Base-by-base conservation (phyloP, 2,113 vertebrate species). In the Tragelaphus buxtoni region DNA sequence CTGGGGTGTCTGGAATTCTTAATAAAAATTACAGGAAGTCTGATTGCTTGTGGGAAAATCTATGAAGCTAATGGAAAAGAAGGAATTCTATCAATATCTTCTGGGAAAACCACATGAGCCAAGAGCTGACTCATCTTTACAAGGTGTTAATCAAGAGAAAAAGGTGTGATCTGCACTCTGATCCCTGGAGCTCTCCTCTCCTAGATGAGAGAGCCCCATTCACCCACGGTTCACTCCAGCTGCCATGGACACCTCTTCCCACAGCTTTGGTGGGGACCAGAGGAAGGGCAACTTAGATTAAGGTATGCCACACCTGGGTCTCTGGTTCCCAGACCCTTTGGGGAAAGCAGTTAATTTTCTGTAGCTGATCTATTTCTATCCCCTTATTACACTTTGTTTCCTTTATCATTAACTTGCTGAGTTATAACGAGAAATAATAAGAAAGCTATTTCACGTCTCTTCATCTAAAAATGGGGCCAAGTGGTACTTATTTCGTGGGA, bases 1-100 rank as follows among this genome's bases (percentile, higher is more conserved):
- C 95, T 97, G 80, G 95, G 95, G 97, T 97, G 97, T 98, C 97
- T 98, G 98, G 97, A 97, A 98, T 97, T 97, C 98, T 97, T 96
- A 96, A 97, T 98, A 97, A 98, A 98, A 98, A 95, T 97, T 96
- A 96, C 88, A 96, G 95, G 92, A 97, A 97, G 97, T 97, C 98
- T 98, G 97, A 97, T 94, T 26, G n/a, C 94, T 96, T 95, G 92
- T 95, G 96, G 95, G 92, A 85, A 96, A 95, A 96, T 94, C 85
- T 92, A 79, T 74, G 92, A 96, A 97, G 95, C 61, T 72, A 60
- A 88, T 53, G 88, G 88, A 88, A 97, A 94, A 96, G 88, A 96
- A 97, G 90, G 85, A 92, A 94, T 93, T 96, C 94, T 96, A 97
- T 42, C 69, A 74, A 42, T 74, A 74, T 96, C 92, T 95, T 96